Conservation (phyloP, 2,888 invertebrate species). For the Machimus atricapillus region DNA sequence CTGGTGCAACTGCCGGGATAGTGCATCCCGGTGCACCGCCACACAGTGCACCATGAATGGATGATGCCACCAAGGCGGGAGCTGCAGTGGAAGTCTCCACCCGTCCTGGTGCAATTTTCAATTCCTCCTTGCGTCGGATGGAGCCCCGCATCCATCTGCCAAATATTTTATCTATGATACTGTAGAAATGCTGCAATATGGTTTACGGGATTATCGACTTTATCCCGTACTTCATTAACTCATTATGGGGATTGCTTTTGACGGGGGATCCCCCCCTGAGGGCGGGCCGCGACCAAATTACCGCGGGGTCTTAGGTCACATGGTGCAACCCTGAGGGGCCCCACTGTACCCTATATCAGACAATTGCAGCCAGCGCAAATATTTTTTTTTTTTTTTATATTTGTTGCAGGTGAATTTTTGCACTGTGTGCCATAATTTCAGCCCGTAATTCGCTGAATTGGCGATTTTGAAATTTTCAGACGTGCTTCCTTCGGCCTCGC, state of each 20-base stretch:
- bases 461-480: not conserved
- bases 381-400: not conserved
- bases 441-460: not conserved
- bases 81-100: not conserved
- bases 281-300: not conserved
- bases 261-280: not conserved
- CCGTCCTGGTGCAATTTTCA: not conserved
- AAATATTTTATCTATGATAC: conserved; percentile 33
- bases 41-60: not conserved
- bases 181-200: conserved; percentile 25
- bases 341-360: not conserved
- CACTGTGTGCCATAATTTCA: not conserved
- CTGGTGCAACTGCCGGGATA: not conserved
- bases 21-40: not conserved
- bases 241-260: conserved; percentile 1
- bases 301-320: not conserved
- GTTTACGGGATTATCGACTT: conserved; percentile 7
- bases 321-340: not conserved
- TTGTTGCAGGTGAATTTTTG: not conserved
- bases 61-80: not conserved
- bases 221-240: conserved; percentile 18
- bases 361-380: not conserved
- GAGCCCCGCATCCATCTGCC: not conserved
- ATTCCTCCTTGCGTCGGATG: not conserved
- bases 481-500: not conserved